Evolutionary conservation across 64 coral and sea anemone genomes (phyloP).

Genomic region (Montipora efflorescens): DNA sequence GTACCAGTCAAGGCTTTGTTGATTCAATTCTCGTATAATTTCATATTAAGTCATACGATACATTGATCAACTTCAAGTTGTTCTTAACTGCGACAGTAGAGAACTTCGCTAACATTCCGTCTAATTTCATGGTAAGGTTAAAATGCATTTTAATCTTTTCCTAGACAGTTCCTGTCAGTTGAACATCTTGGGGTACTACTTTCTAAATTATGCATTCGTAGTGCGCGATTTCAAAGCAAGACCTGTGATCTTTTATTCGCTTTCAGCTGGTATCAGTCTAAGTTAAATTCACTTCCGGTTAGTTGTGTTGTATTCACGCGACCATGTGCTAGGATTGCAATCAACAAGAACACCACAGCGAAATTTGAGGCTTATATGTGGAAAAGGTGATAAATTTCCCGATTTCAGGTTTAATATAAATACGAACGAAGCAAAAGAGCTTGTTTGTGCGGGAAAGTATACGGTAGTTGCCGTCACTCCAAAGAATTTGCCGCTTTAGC

Average conservation of each 20-base stretch:
- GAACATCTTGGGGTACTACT: not conserved
- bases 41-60: constrained; percentile 23
- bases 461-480: not conserved
- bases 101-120: not conserved
- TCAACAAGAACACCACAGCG: not conserved
- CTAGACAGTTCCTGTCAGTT: not conserved
- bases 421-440: too few relatives aligned
- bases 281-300: constrained; percentile 39
- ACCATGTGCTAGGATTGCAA: not conserved
- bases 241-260: constrained; percentile 53
- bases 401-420: too few relatives aligned
- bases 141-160: not conserved
- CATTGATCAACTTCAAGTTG: not conserved
- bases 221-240: not conserved
- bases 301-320: not conserved
- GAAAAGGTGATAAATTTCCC: not conserved
- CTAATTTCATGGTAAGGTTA: not conserved
- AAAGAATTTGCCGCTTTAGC: not conserved
- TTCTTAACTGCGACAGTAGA: not conserved
- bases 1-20: constrained; percentile 38
- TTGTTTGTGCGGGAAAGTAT: too few relatives aligned
- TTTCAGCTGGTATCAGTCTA: not conserved
- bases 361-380: not conserved
- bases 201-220: constrained; percentile 16
- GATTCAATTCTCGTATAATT: constrained; percentile 24